Evolutionary conservation across 2,797 vertebrate species (phyloP), one percentile per base, ranked within the genome.

Genomic region (Lacerta viridis): DNA sequence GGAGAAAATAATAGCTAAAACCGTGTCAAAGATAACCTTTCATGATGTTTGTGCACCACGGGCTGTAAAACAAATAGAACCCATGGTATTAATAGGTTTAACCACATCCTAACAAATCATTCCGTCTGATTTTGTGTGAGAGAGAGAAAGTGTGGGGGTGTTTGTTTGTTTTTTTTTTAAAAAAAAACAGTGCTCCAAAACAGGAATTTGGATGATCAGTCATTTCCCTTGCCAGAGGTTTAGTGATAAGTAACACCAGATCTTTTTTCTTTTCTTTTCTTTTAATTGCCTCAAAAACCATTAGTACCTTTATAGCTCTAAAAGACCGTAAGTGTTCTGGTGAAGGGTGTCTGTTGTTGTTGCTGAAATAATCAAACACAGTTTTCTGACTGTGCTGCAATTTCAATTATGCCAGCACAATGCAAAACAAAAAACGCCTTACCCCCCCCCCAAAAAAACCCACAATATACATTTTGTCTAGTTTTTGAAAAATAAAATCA

Each of bases 1-100:
- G 97, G 97, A 98, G 97, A 98, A 98, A 98, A 98, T 97, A 97
- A 98, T 97, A 97, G 97, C 97, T 97, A 96, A 97, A 97, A 97
- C 97, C 97, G 96, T 97, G 97, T 97, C 97, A 97, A 97, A 97
- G 97, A 97, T 98, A 98, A 97, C 97, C 97, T 97, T 97, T 97
- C 96, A 92, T 96, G 97, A 97, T 96, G 97, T 97, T 96, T 89
- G 92, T 93, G 96, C 90, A 94, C 95, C 82, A 50, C 92, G 95
- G 94, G 95, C 96, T 96, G 96, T 97, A 97, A 97, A 98, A 97
- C 97, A 97, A 97, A 97, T 96, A 96, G 96, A 97, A 97, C 95
- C 95, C 39, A 59, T 96, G 93, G 93, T 96, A 97, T 96, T 97
- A 97, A 97, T 96, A 97, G 97, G 96, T 96, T 97, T 97, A 97